These are phyloP conservation scores for Cepaea nemoralis DNA, from an alignment of 1,140 invertebrate genomes.

Conservation along the genomic window DNA sequence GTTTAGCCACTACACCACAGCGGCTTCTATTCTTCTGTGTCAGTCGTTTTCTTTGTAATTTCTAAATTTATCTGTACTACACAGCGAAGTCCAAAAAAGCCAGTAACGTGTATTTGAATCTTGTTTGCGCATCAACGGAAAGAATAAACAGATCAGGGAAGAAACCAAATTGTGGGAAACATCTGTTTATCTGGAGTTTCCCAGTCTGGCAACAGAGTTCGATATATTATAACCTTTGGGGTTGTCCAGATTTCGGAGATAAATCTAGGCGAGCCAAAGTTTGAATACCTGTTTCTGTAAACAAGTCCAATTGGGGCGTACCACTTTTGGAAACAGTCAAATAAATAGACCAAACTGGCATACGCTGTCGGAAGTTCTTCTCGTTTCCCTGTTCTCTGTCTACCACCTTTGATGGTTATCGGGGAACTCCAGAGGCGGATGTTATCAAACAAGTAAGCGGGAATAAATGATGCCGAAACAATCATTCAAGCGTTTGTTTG, in stretches of 20 bases:
- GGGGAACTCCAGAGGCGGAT: not conserved
- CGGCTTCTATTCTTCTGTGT: no score
- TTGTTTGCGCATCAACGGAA: not conserved
- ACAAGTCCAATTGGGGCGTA: not conserved
- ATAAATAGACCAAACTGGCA: not conserved
- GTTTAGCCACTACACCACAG: no score
- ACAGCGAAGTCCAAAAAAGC: no score
- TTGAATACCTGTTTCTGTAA: not conserved
- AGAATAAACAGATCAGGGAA: not conserved
- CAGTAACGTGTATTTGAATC: not conserved
- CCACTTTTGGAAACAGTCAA: not conserved
- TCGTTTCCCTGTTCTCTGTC: no score
- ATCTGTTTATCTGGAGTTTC: conserved; percentile 6
- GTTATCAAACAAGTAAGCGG: not conserved
- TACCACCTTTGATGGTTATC: not conserved
- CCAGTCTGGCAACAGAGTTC: not conserved
- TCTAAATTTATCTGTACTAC: no score
- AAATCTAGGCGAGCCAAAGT: not conserved
- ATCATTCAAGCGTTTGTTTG: no score
- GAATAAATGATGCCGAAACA: not conserved
- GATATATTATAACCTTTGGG: conserved; percentile 16
- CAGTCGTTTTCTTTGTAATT: no score
- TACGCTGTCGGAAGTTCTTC: not conserved
- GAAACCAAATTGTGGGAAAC: not conserved
- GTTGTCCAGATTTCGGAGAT: not conserved